These are phyloP conservation scores for Himantopus leucocephalus DNA, from an alignment of 2,113 vertebrate species.

Conservation along the genomic window DNA sequence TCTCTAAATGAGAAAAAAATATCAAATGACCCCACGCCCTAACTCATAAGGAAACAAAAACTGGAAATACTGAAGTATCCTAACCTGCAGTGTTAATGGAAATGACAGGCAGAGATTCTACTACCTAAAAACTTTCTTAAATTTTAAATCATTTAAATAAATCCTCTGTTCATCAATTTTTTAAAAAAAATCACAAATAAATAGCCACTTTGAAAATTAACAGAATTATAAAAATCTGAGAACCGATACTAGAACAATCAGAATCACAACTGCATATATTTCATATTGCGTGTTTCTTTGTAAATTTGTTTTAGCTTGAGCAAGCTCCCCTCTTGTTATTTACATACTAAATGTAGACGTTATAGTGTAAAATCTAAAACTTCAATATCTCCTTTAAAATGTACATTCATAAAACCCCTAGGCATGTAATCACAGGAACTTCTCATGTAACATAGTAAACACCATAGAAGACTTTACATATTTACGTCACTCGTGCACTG, in stretches of 20 bases:
- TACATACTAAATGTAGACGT: background rate
- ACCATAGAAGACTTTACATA: background rate
- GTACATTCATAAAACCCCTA: background rate
- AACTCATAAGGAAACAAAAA: background rate
- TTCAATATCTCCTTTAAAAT: background rate
- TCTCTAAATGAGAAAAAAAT: background rate
- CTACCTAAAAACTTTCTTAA: background rate
- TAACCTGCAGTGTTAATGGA: background rate
- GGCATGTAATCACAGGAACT: background rate
- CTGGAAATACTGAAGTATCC: background rate
- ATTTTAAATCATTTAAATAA: background rate
- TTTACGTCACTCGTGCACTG: background rate
- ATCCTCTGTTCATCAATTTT: background rate
- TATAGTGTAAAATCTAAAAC: background rate
- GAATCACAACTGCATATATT: background rate
- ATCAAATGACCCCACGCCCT: background rate
- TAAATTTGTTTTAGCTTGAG: background rate
- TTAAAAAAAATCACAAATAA: background rate
- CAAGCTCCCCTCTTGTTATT: background rate
- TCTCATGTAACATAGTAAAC: background rate
- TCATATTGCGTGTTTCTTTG: fast-evolving
- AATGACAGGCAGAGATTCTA: background rate
- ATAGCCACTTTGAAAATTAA: background rate
- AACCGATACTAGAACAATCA: background rate
- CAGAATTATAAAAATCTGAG: background rate